Evolutionary conservation across 1,140 invertebrate genomes (phyloP).

Genomic region (Rhizoglyphus robini): DNA sequence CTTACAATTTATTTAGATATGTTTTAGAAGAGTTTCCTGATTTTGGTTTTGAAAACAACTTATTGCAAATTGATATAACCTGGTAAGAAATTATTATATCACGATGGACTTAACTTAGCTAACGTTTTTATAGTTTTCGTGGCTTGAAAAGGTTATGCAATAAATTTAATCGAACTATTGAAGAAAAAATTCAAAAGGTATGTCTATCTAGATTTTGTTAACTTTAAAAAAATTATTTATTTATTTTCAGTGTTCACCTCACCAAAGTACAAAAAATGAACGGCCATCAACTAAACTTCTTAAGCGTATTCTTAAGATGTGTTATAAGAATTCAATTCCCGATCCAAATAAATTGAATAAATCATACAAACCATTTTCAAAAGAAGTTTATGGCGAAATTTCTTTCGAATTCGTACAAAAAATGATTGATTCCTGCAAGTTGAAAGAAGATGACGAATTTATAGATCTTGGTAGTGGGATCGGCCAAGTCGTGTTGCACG

Average conservation of each 20-base stretch:
- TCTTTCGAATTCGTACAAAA: constrained; percentile 89
- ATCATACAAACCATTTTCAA: constrained; percentile 87
- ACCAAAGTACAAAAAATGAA: constrained; percentile 33
- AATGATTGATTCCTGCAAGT: constrained; percentile 89
- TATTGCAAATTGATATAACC: constrained; percentile 72
- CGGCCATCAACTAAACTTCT: constrained; percentile 70
- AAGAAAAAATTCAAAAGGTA: constrained; percentile 80
- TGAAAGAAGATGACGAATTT: constrained; percentile 83
- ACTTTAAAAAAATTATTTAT: constrained; percentile 5
- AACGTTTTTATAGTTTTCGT: constrained; percentile 83
- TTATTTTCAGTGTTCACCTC: constrained; percentile 52
- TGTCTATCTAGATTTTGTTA: constrained; percentile 36
- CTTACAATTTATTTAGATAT: constrained; percentile 48
- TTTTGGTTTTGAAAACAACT: constrained; percentile 78
- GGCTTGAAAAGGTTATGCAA: constrained; percentile 90
- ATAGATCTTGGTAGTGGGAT: constrained; percentile 88
- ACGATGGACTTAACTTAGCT: constrained; percentile 18
- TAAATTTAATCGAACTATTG: constrained; percentile 85
- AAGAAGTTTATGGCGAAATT: constrained; percentile 97
- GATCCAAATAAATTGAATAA: constrained; percentile 94
- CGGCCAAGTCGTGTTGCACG: constrained; percentile 92
- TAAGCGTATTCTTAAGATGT: constrained; percentile 87
- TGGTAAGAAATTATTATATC: constrained; percentile 33
- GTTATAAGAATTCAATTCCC: constrained; percentile 86
- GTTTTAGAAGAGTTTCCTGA: constrained; percentile 88